phyloP scores from a whole-genome alignment of 2,113 vertebrate species.

The Mionectes macconnelli region DNA sequence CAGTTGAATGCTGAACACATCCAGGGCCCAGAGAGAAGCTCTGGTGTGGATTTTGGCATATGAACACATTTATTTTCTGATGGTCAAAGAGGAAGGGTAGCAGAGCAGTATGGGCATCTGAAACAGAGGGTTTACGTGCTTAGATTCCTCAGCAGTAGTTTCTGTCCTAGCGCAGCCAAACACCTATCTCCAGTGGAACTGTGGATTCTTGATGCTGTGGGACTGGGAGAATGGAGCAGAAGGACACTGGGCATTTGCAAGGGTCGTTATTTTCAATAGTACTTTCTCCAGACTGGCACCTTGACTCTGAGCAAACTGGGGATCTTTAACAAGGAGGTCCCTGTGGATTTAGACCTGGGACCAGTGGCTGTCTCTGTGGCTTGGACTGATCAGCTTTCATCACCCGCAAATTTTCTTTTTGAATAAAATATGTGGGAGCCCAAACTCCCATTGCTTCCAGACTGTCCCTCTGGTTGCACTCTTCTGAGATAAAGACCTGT shows the following conservation, averaged over 20 bases:
- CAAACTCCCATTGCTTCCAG: not conserved
- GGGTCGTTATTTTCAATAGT: not conserved
- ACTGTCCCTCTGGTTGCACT: not conserved
- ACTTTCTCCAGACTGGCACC: not conserved
- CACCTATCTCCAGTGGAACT: not conserved
- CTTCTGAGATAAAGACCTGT: not conserved
- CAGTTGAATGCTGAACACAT: not conserved
- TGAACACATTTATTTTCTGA: not conserved
- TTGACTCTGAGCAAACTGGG: not conserved
- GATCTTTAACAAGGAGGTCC: not conserved
- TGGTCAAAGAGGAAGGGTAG: not conserved
- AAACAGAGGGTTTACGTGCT: not conserved
- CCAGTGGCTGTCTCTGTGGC: not conserved
- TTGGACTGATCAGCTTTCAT: not conserved
- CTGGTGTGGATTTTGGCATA: not conserved
- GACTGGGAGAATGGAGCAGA: not conserved
- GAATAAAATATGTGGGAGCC: not conserved
- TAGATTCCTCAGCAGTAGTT: not conserved
- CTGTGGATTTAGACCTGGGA: not conserved
- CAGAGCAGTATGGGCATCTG: fast-evolving
- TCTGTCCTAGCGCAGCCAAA: not conserved
- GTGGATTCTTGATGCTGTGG: fast-evolving
- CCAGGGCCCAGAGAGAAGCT: not conserved
- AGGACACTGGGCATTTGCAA: not conserved
- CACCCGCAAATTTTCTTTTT: not conserved